These are phyloP conservation scores for Neopelma chrysocephalum DNA, from an alignment of 2,797 vertebrate genomes.

Conservation along the genomic window DNA sequence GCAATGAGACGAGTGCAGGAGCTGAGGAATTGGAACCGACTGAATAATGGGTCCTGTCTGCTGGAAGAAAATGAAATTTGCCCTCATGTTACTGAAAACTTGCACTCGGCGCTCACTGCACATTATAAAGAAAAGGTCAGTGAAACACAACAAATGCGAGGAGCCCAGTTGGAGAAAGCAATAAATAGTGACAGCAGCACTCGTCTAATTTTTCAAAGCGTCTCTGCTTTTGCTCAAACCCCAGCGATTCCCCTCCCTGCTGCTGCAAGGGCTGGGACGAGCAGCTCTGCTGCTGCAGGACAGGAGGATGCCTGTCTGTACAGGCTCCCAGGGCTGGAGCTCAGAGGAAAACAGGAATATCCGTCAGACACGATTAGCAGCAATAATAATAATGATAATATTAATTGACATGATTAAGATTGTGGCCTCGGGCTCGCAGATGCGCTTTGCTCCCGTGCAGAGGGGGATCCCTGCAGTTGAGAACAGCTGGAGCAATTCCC, in stretches of 20 bases:
- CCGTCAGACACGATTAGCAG: neutral
- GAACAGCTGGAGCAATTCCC: neutral
- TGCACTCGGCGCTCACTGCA: conserved; percentile 52
- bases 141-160: conserved; percentile 55
- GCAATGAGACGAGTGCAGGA: neutral
- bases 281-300: neutral
- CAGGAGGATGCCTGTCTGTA: neutral
- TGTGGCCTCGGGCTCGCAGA: neutral
- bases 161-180: conserved; percentile 40
- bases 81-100: conserved; percentile 57
- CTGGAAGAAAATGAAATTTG: conserved; percentile 74
- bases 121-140: conserved; percentile 73
- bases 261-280: neutral
- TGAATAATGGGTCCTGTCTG: conserved; percentile 64
- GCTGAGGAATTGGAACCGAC: conserved; percentile 39
- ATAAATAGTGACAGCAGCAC: conserved; percentile 55
- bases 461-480: neutral
- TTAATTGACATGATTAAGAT: neutral
- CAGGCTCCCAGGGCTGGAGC: neutral
- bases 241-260: neutral
- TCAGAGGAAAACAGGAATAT: neutral
- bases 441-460: neutral
- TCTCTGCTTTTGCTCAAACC: conserved; percentile 6
- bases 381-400: neutral
- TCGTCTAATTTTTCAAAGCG: conserved; percentile 26